Percentiles rank a stretch among this genome's conserved stretches.
Conservation (phyloP, 2,888 invertebrate genomes). For the Charanyca ferruginea region DNA sequence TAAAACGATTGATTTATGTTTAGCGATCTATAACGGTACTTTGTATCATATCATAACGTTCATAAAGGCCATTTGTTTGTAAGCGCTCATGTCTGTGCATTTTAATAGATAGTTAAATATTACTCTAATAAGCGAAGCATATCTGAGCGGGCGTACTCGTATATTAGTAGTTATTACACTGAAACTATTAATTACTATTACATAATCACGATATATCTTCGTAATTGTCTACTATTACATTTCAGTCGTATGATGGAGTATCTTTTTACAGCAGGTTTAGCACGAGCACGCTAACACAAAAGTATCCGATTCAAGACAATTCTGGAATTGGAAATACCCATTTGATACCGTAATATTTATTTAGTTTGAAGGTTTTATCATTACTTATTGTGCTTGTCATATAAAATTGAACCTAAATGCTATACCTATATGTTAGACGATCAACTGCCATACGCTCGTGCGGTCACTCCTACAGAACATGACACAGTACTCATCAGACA, state of each 20-base stretch:
- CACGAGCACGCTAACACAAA: background rate
- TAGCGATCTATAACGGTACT: slow-evolving; percentile 26
- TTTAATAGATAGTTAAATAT: slow-evolving; percentile 26
- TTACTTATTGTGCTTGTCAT: too few species aligned
- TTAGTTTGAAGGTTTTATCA: background rate
- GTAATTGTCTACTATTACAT: slow-evolving; percentile 26
- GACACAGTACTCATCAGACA: slow-evolving; percentile 7
- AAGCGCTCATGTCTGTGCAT: slow-evolving; percentile 26
- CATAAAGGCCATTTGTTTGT: slow-evolving; percentile 60
- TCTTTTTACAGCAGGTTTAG: background rate
- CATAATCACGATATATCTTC: slow-evolving; percentile 31
- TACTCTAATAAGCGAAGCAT: slow-evolving; percentile 8
- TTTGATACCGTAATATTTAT: background rate
- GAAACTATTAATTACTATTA: slow-evolving; percentile 39
- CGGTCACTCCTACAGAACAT: background rate
- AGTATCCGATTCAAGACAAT: background rate
- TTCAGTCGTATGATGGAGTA: slow-evolving; percentile 21
- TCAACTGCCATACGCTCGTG: too few species aligned
- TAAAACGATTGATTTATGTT: slow-evolving; percentile 51
- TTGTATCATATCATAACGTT: slow-evolving; percentile 36
- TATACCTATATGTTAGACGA: too few species aligned
- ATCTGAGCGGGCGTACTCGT: slow-evolving; percentile 9
- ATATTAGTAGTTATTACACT: slow-evolving; percentile 16
- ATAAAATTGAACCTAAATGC: too few species aligned
- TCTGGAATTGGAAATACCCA: background rate